phyloP scores from a whole-genome alignment of 2,113 vertebrate species.

The Gambusia affinis region DNA sequence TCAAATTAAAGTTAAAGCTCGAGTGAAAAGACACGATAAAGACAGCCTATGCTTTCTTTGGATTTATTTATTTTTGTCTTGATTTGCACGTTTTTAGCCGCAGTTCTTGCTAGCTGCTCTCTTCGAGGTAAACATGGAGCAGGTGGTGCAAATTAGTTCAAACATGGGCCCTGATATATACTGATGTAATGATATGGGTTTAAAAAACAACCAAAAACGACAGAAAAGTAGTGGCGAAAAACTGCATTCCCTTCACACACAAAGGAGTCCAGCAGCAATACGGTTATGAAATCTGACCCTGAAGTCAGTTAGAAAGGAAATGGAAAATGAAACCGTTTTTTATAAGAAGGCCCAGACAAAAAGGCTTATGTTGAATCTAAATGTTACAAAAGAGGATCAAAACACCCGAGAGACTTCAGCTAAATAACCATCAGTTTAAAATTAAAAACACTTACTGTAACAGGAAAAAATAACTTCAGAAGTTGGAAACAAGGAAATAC shows the following conservation, averaged over 20 bases:
- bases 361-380: neutral
- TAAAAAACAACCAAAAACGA: neutral
- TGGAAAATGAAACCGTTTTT: slow-evolving; percentile 36
- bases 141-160: neutral
- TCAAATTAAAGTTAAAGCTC: neutral
- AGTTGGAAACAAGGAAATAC: neutral
- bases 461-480: neutral
- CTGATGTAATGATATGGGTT: neutral
- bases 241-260: neutral
- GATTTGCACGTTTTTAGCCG: neutral
- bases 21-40: neutral
- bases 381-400: neutral
- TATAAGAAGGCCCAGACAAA: neutral
- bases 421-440: neutral
- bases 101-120: neutral
- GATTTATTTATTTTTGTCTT: neutral
- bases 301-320: neutral
- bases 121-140: neutral
- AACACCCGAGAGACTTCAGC: neutral
- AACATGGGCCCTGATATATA: neutral
- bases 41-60: neutral
- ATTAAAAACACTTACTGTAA: neutral
- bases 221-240: neutral
- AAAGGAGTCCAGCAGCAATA: neutral
- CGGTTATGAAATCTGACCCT: neutral